Percentiles rank a stretch among this genome's conserved stretches.
phyloP scores from a whole-genome alignment of 2,113 vertebrate species.

The Vidua macroura region DNA sequence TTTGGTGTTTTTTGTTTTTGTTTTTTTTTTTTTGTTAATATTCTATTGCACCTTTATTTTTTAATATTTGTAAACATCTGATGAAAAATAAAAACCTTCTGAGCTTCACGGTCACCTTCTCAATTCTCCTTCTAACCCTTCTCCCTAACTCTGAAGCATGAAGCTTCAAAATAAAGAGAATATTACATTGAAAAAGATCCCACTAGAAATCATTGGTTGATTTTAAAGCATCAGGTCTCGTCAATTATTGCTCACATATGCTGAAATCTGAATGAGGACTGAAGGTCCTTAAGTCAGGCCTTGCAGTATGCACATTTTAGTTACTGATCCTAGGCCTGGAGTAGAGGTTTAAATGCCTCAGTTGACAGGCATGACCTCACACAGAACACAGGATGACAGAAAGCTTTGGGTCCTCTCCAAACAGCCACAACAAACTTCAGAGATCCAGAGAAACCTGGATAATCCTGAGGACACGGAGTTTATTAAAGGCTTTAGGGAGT shows the following conservation, averaged over 20 bases:
- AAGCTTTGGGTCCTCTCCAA: not conserved
- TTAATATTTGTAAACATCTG: conserved; percentile 16
- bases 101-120: not conserved
- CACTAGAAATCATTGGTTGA: not conserved
- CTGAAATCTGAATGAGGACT: not conserved
- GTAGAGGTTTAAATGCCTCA: not conserved
- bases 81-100: conserved; percentile 4
- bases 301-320: not conserved
- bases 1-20: not conserved
- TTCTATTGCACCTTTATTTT: conserved; percentile 9
- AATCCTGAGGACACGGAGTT: not conserved
- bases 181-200: not conserved
- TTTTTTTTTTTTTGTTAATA: not conserved
- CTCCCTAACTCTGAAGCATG: not conserved
- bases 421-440: not conserved
- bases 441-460: not conserved
- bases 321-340: not conserved
- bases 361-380: not conserved
- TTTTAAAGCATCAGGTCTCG: not conserved
- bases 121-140: not conserved
- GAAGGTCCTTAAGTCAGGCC: not conserved
- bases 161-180: not conserved
- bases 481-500: not conserved
- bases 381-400: not conserved
- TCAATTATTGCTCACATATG: not conserved